phyloP scores from a whole-genome alignment of 1,140 invertebrate genomes.

The Leptinotarsa lineolata region DNA sequence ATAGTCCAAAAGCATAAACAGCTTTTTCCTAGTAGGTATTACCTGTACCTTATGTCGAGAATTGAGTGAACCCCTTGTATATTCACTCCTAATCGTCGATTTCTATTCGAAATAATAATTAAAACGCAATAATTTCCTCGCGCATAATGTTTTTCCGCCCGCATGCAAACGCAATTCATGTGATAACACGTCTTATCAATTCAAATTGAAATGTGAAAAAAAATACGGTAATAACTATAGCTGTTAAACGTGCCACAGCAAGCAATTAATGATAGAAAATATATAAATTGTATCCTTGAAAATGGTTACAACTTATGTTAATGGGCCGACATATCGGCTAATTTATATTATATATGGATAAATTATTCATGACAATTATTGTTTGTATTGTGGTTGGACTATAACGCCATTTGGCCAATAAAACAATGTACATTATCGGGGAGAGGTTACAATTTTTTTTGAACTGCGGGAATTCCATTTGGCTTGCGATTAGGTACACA shows the following conservation, averaged over 20 bases:
- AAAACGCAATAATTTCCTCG: conserved; percentile 6
- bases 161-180: background rate
- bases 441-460: background rate
- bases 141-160: background rate
- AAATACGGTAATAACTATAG: conserved; percentile 1
- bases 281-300: conserved; percentile 9
- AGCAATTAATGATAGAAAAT: conserved; percentile 9
- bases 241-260: background rate
- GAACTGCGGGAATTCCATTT: background rate
- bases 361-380: conserved; percentile 7
- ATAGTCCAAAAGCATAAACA: no score
- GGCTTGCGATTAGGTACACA: conserved; percentile 2
- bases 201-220: background rate
- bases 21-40: no score
- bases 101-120: background rate
- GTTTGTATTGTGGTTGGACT: background rate
- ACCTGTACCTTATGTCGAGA: no score
- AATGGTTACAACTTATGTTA: conserved; percentile 6
- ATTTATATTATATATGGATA: background rate
- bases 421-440: background rate
- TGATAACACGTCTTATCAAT: conserved; percentile 8
- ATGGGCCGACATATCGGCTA: background rate
- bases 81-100: background rate
- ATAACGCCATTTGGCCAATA: conserved; percentile 2
- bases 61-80: background rate